Evolutionary conservation across 2,888 invertebrate genomes (phyloP), one percentile per base, ranked within the genome.

Genomic region (Odontomyia ornata): DNA sequence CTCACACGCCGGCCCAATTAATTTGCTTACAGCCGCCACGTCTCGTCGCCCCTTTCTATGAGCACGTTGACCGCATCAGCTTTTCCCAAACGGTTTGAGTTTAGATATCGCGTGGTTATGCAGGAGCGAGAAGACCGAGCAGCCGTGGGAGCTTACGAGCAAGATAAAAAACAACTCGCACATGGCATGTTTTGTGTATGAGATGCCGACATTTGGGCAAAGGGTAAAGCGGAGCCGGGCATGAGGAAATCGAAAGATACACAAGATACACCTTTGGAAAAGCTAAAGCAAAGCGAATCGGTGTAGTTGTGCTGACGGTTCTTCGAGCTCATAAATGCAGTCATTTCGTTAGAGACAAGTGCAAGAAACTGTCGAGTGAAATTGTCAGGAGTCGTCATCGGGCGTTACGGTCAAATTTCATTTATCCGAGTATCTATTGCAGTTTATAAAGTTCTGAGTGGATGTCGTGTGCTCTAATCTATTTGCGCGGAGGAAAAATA

Each of bases 181-280:
- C 72, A 72, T 72, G 72, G 72, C 72, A 72, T 72, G 72, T 72
- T 72, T 21, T 72, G n/a, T 72, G 72, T 57, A 72, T 18, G 69
- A 23, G 56, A 72, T 52, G 72, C 72, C 72, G 72, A n/a, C n/a
- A n/a, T 7, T 56, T 27, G 56, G 13, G 1, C 1, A 28, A 28
- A 21, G 72, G 56, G 56, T 11, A 30, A 30, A n/a, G 57, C 27
- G 57, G 56, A 30, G 30, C 21, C 46, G 23, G 46, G 30, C 25
- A 30, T 47, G 69, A 46, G 72, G 30, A 72, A 57, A 56, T 72
- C 72, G 72, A 56, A 72, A 56, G 72, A 69, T 69, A 72, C 30
- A 56, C 56, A 56, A 47, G 72, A 69, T 69, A 56, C 56, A 72
- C 56, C 72, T 56, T 56, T 18, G 28, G 56, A 57, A 52, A 52